These are phyloP conservation scores for Ditylenchus dipsaci DNA, from an alignment of 1,140 invertebrate species.

Conservation along the genomic window DNA sequence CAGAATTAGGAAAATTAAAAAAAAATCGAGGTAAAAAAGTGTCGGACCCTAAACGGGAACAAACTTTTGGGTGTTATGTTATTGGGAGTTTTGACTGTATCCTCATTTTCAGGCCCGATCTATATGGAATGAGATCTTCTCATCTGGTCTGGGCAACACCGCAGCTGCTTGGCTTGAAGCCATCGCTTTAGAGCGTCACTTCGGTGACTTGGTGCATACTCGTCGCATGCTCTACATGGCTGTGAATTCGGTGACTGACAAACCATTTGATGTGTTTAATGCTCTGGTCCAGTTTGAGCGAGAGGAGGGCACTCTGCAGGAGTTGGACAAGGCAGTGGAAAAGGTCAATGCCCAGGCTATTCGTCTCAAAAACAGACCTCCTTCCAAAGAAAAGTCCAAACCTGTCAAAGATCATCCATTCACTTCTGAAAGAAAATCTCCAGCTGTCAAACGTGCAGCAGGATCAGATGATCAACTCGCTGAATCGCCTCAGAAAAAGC, in stretches of 20 bases:
- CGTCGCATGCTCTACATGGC: slow-evolving; percentile 38
- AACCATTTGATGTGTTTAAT: slow-evolving; percentile 29
- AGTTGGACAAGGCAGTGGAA: slow-evolving; percentile 38
- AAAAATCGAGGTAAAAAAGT: too few relatives aligned
- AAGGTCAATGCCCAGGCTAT: slow-evolving; percentile 31
- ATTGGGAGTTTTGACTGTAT: too few relatives aligned
- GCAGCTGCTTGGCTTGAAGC: slow-evolving; percentile 32
- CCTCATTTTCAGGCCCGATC: slow-evolving; percentile 41
- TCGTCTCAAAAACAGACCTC: neutral
- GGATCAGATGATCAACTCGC: neutral
- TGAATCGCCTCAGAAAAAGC: slow-evolving; percentile 5
- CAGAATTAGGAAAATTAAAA: too few relatives aligned
- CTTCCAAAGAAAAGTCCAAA: slow-evolving; percentile 4
- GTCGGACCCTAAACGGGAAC: too few relatives aligned
- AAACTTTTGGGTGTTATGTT: too few relatives aligned
- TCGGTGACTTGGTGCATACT: slow-evolving; percentile 34
- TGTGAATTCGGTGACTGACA: slow-evolving; percentile 39
- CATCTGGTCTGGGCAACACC: slow-evolving; percentile 12
- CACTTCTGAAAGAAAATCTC: neutral
- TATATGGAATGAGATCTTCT: slow-evolving; percentile 33
- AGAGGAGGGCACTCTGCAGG: slow-evolving; percentile 39
- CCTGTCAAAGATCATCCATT: neutral
- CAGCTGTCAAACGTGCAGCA: neutral
- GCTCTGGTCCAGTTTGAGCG: slow-evolving; percentile 44
- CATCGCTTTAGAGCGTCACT: slow-evolving; percentile 34